phyloP scores from a whole-genome alignment of 2,797 vertebrate genomes.

The Arctocebus calabarensis region DNA sequence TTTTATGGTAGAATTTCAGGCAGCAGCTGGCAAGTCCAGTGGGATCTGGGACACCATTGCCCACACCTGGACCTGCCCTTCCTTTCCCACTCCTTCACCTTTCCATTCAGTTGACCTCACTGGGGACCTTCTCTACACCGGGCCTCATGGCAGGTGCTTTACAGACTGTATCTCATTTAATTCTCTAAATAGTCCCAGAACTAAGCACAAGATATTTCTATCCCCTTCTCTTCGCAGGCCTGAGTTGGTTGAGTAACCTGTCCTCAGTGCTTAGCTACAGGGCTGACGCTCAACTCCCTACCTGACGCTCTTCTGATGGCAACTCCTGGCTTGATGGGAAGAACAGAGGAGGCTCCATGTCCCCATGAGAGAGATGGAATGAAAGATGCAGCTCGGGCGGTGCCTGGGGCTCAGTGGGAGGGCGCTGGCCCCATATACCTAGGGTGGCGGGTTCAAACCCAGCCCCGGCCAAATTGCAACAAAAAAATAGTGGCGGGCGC shows the following conservation, averaged over 20 bases:
- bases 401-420: too few relatives aligned
- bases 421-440: too few relatives aligned
- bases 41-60: neutral
- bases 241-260: neutral
- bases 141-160: neutral
- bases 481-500: too few relatives aligned
- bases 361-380: neutral
- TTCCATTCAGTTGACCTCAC: neutral
- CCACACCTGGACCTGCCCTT: neutral
- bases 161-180: neutral
- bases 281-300: neutral
- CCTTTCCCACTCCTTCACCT: neutral
- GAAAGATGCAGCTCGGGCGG: neutral
- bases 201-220: neutral
- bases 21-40: constrained; percentile 2
- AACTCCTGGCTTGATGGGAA: neutral
- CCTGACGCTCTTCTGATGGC: neutral
- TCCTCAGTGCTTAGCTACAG: neutral
- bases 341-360: neutral
- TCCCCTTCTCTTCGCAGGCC: neutral
- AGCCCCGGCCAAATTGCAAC: too few relatives aligned
- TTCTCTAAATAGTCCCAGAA: neutral
- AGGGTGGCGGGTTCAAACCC: too few relatives aligned
- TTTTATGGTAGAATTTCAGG: constrained; percentile 34
- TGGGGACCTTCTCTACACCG: neutral